Evolutionary conservation across 2,113 vertebrate genomes (phyloP), one percentile per base, ranked within the genome.

Genomic region (Halcyon senegalensis): DNA sequence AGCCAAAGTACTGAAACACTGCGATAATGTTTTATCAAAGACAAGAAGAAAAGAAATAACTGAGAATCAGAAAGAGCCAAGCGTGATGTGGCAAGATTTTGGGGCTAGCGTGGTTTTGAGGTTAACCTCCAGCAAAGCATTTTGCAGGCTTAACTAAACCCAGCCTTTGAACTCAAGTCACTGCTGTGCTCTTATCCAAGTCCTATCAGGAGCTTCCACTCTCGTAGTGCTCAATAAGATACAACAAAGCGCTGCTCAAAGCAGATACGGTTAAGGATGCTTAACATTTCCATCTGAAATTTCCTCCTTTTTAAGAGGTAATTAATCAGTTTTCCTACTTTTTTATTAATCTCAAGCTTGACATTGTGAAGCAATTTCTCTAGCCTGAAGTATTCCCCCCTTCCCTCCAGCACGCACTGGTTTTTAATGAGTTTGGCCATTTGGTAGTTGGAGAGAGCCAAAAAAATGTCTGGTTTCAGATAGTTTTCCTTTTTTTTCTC

Each of bases 341-440:
- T 67, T 63, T 81, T 76, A 92, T 92, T 18, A 78, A 87, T 90
- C 72, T 84, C 35, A 55, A 41, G 78, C 60, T 81, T 93, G 92
- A 86, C 85, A 64, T 37, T 67, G 30, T 72, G 56, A 80, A 70
- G 30, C 60, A 74, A 59, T 64, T 93, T 81, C 76, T 89, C 43
- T 68, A n/a, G 86, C 4, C 4, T 79, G 77, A 68, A 91, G 62
- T 66, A 69, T 58, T 41, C 27, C 35, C 43, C 23, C 6, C 25
- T 86, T 58, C 46, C 64, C 63, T 96, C 53, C 53, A 68, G 37
- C 62, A 76, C 21, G 50, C 73, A 51, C 68, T 51, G 66, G 0
- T 35, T 93, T 95, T 92, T 96, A 94, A 95, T 89, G 86, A 96
- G 64, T 72, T 95, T 96, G 95, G 80, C 73, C 44, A 85, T 90